Base-by-base conservation (phyloP, 2,888 invertebrate genomes). In the Geotrupes spiniger region DNA sequence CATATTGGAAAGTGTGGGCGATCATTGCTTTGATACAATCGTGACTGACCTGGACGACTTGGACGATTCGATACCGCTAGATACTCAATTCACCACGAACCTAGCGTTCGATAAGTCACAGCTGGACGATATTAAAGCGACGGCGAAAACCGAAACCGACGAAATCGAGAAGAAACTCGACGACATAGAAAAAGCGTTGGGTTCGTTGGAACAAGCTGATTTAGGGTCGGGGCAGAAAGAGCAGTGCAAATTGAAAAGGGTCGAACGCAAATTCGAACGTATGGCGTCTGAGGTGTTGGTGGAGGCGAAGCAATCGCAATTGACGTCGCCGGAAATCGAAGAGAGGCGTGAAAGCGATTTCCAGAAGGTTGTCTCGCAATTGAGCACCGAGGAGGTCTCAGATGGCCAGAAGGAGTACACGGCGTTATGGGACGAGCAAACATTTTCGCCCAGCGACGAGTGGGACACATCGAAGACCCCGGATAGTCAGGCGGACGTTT, bases 241-340 rank as follows among this genome's bases (percentile, higher is more conserved):
- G 8, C 73, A 74, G 53, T 67, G 65, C 48, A 76, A 75, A 64
- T 61, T 75, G 36, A 68, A 68, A 51, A 64, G 74, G 51, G 74
- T 77, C 40, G 77, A 77, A 57, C 66, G 75, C 46, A 73, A 74
- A 61, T 78, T 77, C 63, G 76, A 78, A 62, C 62, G 75, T 58
- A 74, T 77, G 74, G 75, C 77, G 31, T 77, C 77, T 9, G 71
- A 76, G 60, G 70, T 70, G 11, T 58, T 76, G 25, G 47, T 43
- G 39, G 66, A 64, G 16, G 68, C 64, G 9, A 66, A 68, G 59
- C 54, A 50, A 31, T 55, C 60, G 28, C 57, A 66, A 53, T 48
- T 69, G 42, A 62, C 68, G 12, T 66, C 69, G 25, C 70, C 72
- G n/a, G 66, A 67, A 47, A 63, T 70, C 46, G 67, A 71, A 47